phyloP scores from a whole-genome alignment of 2,888 invertebrate species.

The Synanthedon formicaeformis region DNA sequence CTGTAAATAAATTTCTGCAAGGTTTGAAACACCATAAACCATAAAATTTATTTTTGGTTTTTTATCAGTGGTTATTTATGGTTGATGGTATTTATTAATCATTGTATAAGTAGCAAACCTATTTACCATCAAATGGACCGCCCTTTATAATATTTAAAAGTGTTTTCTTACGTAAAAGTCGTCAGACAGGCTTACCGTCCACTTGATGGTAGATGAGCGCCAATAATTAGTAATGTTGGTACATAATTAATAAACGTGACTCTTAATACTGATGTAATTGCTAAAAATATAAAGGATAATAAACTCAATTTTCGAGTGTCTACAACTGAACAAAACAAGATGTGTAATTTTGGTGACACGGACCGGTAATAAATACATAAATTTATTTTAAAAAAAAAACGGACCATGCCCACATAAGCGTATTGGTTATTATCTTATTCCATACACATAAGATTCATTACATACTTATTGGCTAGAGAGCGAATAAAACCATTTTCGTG shows the following conservation, averaged over 20 bases:
- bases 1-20: too few relatives aligned
- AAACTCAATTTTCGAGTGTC: conserved; percentile 10
- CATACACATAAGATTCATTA: conserved; percentile 64
- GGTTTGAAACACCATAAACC: too few relatives aligned
- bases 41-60: too few relatives aligned
- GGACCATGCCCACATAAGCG: conserved; percentile 52
- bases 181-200: too few relatives aligned
- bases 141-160: too few relatives aligned
- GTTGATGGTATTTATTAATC: too few relatives aligned
- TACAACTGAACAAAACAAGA: conserved; percentile 23
- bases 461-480: conserved; percentile 61
- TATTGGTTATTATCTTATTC: conserved; percentile 57
- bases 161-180: too few relatives aligned
- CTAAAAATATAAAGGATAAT: conserved; percentile 12
- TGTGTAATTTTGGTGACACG: conserved; percentile 39
- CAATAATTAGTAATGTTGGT: too few relatives aligned
- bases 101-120: too few relatives aligned
- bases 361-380: conserved; percentile 58
- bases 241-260: neutral
- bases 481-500: conserved; percentile 61
- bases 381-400: conserved; percentile 35
- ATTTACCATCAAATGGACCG: too few relatives aligned
- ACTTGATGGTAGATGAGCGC: too few relatives aligned
- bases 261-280: conserved; percentile 15
- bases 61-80: too few relatives aligned